A percentile compares a stretch with the other conserved stretches of the same genome.
These are phyloP conservation scores for Epizoanthus ramosus DNA, from an alignment of 92 coral and sea anemone genomes.

Conservation along the genomic window DNA sequence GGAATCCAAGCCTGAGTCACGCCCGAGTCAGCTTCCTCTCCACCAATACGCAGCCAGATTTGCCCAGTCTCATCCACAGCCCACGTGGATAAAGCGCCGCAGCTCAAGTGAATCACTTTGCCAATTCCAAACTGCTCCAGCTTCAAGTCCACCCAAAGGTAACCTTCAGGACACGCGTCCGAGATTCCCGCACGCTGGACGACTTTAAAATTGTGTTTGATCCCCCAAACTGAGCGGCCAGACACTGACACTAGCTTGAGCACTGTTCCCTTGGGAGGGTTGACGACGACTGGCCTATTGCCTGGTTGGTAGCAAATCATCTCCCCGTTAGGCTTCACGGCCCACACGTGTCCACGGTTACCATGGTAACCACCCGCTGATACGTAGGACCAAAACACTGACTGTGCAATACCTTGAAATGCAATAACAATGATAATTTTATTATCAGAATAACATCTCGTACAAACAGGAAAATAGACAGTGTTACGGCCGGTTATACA, in stretches of 20 bases:
- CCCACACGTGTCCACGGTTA: slow-evolving; percentile 75
- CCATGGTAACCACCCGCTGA: slow-evolving; percentile 75
- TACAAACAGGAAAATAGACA: too few species aligned
- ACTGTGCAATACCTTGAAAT: slow-evolving; percentile 76
- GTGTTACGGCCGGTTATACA: too few species aligned
- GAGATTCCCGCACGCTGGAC: slow-evolving; percentile 85
- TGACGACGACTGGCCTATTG: slow-evolving; percentile 68
- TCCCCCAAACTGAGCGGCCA: slow-evolving; percentile 81
- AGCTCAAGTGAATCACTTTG: slow-evolving; percentile 86
- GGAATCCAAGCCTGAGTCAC: slow-evolving; percentile 91
- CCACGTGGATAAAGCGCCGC: slow-evolving; percentile 94
- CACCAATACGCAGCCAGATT: slow-evolving; percentile 90
- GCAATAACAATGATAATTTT: background rate
- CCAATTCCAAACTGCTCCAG: slow-evolving; percentile 73
- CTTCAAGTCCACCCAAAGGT: slow-evolving; percentile 73
- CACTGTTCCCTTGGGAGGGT: slow-evolving; percentile 63
- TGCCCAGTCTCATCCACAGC: slow-evolving; percentile 87
- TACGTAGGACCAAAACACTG: slow-evolving; percentile 90
- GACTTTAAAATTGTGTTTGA: slow-evolving; percentile 73
- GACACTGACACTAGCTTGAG: slow-evolving; percentile 85
- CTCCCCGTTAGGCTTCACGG: slow-evolving; percentile 95
- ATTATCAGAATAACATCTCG: too few species aligned
- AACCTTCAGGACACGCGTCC: slow-evolving; percentile 85
- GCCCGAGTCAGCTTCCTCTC: slow-evolving; percentile 63
- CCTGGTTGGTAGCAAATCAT: slow-evolving; percentile 86